Evolutionary conservation across 2,888 invertebrate species (phyloP).

Genomic region (Lumbricus terrestris): DNA sequence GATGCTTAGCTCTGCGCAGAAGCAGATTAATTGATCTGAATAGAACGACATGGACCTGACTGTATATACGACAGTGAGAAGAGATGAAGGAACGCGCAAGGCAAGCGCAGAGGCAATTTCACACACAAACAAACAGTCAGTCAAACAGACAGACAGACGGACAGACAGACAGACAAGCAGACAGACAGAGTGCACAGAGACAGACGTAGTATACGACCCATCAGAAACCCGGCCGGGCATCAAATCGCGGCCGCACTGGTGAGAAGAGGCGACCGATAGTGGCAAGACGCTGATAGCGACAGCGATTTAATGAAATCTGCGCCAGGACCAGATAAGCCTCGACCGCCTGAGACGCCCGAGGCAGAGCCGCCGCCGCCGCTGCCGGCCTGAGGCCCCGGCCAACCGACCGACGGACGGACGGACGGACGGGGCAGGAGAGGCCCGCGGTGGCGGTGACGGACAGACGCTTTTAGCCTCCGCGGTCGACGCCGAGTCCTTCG

Average conservation of each 20-base stretch:
- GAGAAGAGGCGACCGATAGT: background rate
- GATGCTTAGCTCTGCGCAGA: too few relatives aligned
- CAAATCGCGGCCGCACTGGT: background rate
- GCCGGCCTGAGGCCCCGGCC: background rate
- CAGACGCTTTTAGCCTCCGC: background rate
- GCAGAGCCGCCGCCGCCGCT: background rate
- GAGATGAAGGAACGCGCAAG: background rate
- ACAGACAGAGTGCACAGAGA: background rate
- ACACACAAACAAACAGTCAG: background rate
- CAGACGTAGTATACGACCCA: background rate
- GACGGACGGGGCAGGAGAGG: background rate
- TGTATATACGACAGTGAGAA: background rate
- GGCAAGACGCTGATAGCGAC: slow-evolving; percentile 16
- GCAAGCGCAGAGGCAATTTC: background rate
- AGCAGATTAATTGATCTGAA: too few relatives aligned
- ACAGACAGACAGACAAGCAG: background rate
- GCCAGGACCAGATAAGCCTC: background rate
- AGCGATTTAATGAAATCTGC: background rate
- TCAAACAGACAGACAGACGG: background rate
- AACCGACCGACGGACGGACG: background rate
- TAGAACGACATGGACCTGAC: too few relatives aligned
- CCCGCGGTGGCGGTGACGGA: background rate
- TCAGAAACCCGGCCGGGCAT: slow-evolving; percentile 15
- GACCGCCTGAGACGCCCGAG: background rate
- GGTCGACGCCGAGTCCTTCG: background rate